Conservation (phyloP, 2,888 invertebrate species). For the Horisme vitalbata region DNA sequence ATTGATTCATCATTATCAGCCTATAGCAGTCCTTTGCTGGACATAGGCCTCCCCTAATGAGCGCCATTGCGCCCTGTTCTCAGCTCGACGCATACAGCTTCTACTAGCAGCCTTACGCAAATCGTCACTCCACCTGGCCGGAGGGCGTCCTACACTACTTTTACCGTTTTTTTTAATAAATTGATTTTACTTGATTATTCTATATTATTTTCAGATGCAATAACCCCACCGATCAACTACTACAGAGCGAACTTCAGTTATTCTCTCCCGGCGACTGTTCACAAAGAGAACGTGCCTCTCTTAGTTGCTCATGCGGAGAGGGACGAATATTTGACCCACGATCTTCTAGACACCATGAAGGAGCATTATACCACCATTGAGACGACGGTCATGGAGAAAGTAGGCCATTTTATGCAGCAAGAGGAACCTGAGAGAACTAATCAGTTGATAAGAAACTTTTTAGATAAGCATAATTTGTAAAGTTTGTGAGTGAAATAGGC, state of each 20-base stretch:
- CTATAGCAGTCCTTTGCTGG: too few species aligned
- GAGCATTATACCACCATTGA: slow-evolving; percentile 66
- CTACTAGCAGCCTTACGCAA: too few species aligned
- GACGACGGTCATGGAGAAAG: slow-evolving; percentile 64
- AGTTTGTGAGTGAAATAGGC: neutral
- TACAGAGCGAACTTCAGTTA: slow-evolving; percentile 75
- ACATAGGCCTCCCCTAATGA: too few species aligned
- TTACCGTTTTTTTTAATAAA: too few species aligned
- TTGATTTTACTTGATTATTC: too few species aligned
- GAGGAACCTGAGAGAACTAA: slow-evolving; percentile 80
- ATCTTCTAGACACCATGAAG: slow-evolving; percentile 57
- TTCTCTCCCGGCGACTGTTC: slow-evolving; percentile 44
- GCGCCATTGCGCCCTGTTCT: too few species aligned
- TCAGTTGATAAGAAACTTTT: slow-evolving; percentile 72
- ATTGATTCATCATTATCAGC: too few species aligned
- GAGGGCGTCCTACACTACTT: too few species aligned
- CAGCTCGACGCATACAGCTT: too few species aligned
- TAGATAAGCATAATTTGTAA: slow-evolving; percentile 57
- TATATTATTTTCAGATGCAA: slow-evolving; percentile 73
- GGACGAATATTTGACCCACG: slow-evolving; percentile 60
- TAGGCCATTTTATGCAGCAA: slow-evolving; percentile 81
- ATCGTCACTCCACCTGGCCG: too few species aligned
- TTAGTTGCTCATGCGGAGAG: slow-evolving; percentile 68
- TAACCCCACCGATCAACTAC: slow-evolving; percentile 82
- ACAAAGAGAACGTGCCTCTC: slow-evolving; percentile 64